phyloP scores from a whole-genome alignment of 2,797 vertebrate species.

The Scyliorhinus canicula region DNA sequence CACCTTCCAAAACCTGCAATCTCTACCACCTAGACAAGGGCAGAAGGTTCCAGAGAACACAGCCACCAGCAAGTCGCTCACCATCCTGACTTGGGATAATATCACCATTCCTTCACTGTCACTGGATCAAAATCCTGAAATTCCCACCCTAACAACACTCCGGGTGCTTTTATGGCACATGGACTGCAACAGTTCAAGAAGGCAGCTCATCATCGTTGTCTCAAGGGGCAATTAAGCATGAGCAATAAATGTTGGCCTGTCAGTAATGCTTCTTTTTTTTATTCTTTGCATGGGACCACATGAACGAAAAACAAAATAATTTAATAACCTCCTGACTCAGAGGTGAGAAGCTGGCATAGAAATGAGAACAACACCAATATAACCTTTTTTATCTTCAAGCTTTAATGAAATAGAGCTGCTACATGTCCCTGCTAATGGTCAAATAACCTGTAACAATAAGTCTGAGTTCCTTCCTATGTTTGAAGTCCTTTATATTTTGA shows the following conservation, averaged over 20 bases:
- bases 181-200: background rate
- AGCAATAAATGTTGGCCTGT: background rate
- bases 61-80: background rate
- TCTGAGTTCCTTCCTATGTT: background rate
- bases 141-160: background rate
- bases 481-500: background rate
- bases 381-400: background rate
- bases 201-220: background rate
- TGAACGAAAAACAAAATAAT: background rate
- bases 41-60: no score
- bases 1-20: background rate
- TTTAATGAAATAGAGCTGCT: background rate
- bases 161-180: background rate
- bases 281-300: background rate
- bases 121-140: background rate
- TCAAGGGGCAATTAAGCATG: background rate
- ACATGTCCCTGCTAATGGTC: background rate
- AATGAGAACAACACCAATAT: background rate
- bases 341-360: background rate
- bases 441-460: slow-evolving; percentile 5
- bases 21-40: background rate
- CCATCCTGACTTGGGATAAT: background rate
- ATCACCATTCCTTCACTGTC: background rate
- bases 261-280: background rate
- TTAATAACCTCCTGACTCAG: no score